Conservation (phyloP, 2,113 vertebrate genomes). For the Xenus cinereus region DNA sequence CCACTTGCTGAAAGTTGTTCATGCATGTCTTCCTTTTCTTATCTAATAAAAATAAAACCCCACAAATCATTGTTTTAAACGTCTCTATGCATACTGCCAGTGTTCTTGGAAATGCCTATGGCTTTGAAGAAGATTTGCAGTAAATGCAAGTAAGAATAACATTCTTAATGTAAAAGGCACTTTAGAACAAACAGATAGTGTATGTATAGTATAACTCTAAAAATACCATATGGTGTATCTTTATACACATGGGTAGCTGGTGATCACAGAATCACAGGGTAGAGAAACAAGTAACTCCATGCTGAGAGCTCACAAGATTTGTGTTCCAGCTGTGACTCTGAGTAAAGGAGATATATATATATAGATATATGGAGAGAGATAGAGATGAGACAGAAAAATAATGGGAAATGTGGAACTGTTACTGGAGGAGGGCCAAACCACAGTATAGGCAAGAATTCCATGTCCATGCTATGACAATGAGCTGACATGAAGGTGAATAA, state of each 20-base stretch:
- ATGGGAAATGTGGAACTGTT: not conserved
- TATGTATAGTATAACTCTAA: not conserved
- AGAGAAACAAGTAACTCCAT: not conserved
- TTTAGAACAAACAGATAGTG: not conserved
- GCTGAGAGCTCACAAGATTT: not conserved
- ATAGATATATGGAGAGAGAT: no score
- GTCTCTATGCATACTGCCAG: not conserved
- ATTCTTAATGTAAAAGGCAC: not conserved
- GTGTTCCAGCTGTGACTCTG: constrained; percentile 32
- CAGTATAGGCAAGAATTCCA: constrained; percentile 24
- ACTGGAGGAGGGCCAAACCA: constrained; percentile 21
- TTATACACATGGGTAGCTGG: not conserved
- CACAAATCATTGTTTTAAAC: not conserved
- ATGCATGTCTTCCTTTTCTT: not conserved
- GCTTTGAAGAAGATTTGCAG: not conserved
- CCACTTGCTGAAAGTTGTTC: not conserved
- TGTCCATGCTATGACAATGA: not conserved
- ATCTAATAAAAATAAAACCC: not conserved
- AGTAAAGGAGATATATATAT: not conserved
- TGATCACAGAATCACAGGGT: not conserved
- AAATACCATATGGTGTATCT: accelerated
- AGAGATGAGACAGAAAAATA: not conserved
- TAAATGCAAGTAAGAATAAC: not conserved
- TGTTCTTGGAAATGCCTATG: not conserved
- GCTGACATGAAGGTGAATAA: constrained; percentile 28